These are phyloP conservation scores for Drosophila koepferae DNA, from an alignment of 2,888 invertebrate genomes.

Conservation along the genomic window DNA sequence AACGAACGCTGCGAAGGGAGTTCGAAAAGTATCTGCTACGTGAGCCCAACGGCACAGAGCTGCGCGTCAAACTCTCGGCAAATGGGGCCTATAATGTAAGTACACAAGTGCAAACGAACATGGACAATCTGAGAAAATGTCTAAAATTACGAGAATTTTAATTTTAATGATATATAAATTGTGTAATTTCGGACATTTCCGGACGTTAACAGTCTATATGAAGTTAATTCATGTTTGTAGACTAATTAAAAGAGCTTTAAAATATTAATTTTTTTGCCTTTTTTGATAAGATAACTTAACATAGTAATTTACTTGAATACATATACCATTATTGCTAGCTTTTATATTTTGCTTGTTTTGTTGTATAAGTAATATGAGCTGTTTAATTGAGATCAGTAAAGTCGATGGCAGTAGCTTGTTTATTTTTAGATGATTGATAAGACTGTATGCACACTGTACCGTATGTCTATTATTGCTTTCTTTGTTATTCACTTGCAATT, in stretches of 20 bases:
- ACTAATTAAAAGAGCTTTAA: not conserved
- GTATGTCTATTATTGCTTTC: not conserved
- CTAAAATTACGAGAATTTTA: not conserved
- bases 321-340: too few species aligned
- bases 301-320: not conserved
- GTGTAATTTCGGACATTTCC: not conserved
- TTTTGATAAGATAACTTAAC: not conserved
- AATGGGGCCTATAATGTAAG: slow-evolving; percentile 67
- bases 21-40: slow-evolving; percentile 46
- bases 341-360: too few species aligned
- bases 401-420: not conserved
- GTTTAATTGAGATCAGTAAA: not conserved
- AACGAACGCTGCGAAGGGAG: slow-evolving; percentile 48
- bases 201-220: too few species aligned
- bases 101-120: not conserved
- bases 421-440: not conserved
- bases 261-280: not conserved
- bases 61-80: slow-evolving; percentile 29
- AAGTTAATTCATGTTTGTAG: too few species aligned
- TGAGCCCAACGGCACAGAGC: slow-evolving; percentile 24
- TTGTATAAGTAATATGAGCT: not conserved
- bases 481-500: slow-evolving; percentile 5
- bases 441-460: not conserved
- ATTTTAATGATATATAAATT: not conserved
- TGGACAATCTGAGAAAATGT: not conserved